These are phyloP conservation scores for Eleginops maclovinus DNA, from an alignment of 2,113 vertebrate species.

Conservation along the genomic window DNA sequence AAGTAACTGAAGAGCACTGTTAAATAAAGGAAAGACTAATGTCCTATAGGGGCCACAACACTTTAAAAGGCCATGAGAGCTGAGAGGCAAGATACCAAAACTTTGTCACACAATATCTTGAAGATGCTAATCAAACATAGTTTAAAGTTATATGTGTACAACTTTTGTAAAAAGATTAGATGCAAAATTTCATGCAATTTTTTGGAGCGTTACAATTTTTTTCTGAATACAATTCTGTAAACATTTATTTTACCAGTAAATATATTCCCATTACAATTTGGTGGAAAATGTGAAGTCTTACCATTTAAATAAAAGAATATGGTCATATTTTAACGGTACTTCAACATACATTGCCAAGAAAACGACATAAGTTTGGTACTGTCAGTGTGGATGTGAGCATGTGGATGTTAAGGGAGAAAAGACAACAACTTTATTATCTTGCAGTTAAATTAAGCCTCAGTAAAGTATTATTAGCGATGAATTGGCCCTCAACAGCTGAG, in stretches of 20 bases:
- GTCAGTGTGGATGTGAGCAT: background rate
- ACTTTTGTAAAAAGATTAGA: background rate
- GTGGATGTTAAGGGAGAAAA: conserved; percentile 6
- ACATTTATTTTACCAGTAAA: background rate
- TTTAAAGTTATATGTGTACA: background rate
- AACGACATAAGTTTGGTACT: background rate
- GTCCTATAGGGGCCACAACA: background rate
- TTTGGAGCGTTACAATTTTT: background rate
- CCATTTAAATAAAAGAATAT: background rate
- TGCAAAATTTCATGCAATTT: background rate
- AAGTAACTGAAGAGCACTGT: background rate
- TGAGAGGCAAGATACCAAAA: background rate
- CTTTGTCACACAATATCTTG: background rate
- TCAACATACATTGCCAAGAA: background rate
- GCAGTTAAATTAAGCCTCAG: background rate
- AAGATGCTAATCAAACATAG: background rate
- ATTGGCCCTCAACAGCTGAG: background rate
- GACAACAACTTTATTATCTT: conserved; percentile 13
- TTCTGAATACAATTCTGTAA: background rate
- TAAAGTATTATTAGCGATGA: conserved; percentile 18
- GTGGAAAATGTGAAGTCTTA: background rate
- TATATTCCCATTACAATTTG: background rate
- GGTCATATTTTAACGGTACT: background rate
- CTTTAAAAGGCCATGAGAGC: conserved; percentile 5
- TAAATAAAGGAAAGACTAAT: background rate